These are phyloP conservation scores for Tachystola acroxantha DNA, from an alignment of 2,888 invertebrate species.

Conservation along the genomic window DNA sequence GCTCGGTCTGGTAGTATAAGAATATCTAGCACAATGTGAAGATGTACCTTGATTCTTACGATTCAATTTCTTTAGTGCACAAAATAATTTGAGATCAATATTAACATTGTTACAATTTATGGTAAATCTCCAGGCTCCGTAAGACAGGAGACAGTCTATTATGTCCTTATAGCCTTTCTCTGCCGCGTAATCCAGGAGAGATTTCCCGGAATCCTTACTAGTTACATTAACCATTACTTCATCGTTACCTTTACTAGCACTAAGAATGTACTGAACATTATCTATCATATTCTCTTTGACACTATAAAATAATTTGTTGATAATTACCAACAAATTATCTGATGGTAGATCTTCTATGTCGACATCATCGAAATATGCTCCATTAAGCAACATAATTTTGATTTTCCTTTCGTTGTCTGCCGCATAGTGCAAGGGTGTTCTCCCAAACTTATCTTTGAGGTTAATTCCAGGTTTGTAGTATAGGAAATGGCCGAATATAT, in stretches of 20 bases:
- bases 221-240: not conserved
- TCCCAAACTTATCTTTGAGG: not conserved
- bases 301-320: not conserved
- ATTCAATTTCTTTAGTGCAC: not conserved
- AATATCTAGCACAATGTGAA: no score
- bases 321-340: no score
- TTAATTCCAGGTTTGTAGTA: no score
- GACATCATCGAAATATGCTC: not conserved
- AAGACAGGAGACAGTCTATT: not conserved
- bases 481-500: not conserved
- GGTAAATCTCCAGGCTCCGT: not conserved
- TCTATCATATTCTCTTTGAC: not conserved
- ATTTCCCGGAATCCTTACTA: not conserved
- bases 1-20: no score
- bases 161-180: not conserved
- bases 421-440: not conserved
- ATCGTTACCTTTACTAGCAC: not conserved
- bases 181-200: not conserved
- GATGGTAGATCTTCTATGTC: not conserved
- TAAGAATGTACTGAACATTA: not conserved
- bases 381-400: not conserved
- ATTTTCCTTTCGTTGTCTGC: not conserved
- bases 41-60: no score
- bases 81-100: not conserved
- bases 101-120: not conserved